Evolutionary conservation across 2,113 vertebrate genomes (phyloP), one percentile per base, ranked within the genome.

Genomic region (Pseudois nayaur): DNA sequence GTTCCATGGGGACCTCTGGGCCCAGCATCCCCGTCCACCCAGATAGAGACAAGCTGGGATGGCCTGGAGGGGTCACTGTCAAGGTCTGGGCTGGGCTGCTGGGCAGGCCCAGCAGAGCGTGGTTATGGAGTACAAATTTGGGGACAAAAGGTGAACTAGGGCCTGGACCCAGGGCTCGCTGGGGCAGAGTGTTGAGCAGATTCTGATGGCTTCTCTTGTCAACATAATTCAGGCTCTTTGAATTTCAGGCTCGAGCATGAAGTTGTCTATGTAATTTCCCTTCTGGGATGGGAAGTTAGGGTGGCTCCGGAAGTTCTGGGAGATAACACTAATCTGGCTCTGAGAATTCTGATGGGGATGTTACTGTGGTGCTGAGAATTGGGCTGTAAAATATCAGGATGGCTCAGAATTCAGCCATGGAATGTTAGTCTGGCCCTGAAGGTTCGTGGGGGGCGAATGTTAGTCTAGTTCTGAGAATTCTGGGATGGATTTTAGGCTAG

Each of bases 1-100:
- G 12, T 60, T 31, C 6, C 25, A 23, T 23, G 54, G 25, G 10
- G 12, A 14, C 31, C 11, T 54, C 36, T 81, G 76, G 31, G 5
- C 84, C 48, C 8, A 23, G 13, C 27, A 21, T 25, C 43, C 29
- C 5, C 31, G 5, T 15, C 57, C 45, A 23, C 45, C 31, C 17
- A 21, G 16, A 0, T 21, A 17, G 31, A 36, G 45, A 23, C 31
- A 21, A 19, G 15, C 31, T 3, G 9, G 55, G 25, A 17, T 25
- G n/a, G 36, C 2, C 0, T 3, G 6, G 43, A 4, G 31, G 52
- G 50, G 43, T 31, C 2, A 3, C 3, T 11, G n/a, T 2, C 31
- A 40, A 82, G 43, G 85, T 50, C 55, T 17, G 23, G 23, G 62
- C 2, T 3, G 36, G 17, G 8, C 59, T 29, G 9, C n/a, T 59